These are phyloP conservation scores for Selene dorsalis DNA, from an alignment of 2,797 vertebrate species.

Conservation along the genomic window DNA sequence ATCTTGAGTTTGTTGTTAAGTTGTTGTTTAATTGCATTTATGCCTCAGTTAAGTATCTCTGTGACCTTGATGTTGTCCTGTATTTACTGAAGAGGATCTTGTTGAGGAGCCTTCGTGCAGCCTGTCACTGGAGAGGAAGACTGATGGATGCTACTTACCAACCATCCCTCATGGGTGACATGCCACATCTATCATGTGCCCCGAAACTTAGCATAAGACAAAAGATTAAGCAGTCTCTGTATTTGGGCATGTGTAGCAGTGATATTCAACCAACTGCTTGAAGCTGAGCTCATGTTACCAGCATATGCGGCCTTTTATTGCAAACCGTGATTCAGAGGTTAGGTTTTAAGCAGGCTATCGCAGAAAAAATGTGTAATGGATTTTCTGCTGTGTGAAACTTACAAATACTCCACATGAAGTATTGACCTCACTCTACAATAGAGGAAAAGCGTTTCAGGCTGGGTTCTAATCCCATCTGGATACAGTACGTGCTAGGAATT, in stretches of 20 bases:
- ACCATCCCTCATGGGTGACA: constrained; percentile 22
- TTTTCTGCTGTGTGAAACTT: constrained; percentile 7
- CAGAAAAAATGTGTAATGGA: background rate
- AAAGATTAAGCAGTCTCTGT: background rate
- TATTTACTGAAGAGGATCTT: constrained; percentile 3
- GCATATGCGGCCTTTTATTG: background rate
- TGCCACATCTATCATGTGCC: constrained; percentile 26
- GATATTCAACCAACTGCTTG: background rate
- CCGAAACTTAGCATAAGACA: constrained; percentile 1
- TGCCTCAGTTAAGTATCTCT: constrained; percentile 15
- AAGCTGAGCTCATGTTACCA: background rate
- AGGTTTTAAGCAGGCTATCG: background rate
- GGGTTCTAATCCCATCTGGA: constrained; percentile 12
- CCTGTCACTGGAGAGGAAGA: constrained; percentile 19
- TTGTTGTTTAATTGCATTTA: constrained; percentile 22
- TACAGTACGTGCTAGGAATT: constrained; percentile 12
- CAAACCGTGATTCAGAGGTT: background rate
- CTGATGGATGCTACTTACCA: constrained; percentile 32
- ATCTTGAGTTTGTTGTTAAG: too few species aligned
- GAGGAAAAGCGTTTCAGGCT: constrained; percentile 15
- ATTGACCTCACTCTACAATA: constrained; percentile 32
- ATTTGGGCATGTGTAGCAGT: background rate
- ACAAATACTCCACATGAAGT: constrained; percentile 25
- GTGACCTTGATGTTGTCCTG: constrained; percentile 33
- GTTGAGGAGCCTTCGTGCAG: constrained; percentile 10